Percentiles rank a stretch among this genome's conserved stretches.
Conservation (phyloP, 2,113 vertebrate species). For the Glaucomys volans region DNA sequence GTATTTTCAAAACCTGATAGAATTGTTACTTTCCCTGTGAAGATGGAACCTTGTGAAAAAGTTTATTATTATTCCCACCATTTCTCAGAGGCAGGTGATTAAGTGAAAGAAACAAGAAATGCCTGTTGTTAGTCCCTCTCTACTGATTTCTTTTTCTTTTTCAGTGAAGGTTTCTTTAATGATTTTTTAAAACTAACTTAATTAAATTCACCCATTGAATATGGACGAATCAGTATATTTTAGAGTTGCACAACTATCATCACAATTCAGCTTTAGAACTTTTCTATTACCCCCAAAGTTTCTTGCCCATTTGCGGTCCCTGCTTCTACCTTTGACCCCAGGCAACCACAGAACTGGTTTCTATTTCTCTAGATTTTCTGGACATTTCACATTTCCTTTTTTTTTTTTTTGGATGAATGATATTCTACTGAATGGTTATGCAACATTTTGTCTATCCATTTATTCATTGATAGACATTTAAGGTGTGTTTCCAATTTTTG, state of each 20-base stretch:
- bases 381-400: not conserved
- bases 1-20: conserved; percentile 47
- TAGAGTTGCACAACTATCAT: not conserved
- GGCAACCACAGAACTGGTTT: not conserved
- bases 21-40: not conserved
- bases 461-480: conserved; percentile 17
- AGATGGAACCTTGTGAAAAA: conserved; percentile 21
- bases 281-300: not conserved
- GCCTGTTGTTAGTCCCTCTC: not conserved
- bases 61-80: conserved; percentile 1
- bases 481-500: conserved; percentile 18
- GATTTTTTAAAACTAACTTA: conserved; percentile 45
- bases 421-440: conserved; percentile 6
- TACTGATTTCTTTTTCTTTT: conserved; percentile 14
- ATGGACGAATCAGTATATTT: not conserved
- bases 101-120: not conserved
- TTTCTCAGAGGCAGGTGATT: conserved; percentile 42
- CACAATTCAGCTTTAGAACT: not conserved
- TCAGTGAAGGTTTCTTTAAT: conserved; percentile 9
- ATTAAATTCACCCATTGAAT: not conserved
- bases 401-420: not conserved
- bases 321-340: not conserved
- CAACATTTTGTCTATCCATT: conserved; percentile 9
- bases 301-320: not conserved
- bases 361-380: conserved; percentile 11